phyloP scores from a whole-genome alignment of 2,797 vertebrate species.

The Geotrypetes seraphini region DNA sequence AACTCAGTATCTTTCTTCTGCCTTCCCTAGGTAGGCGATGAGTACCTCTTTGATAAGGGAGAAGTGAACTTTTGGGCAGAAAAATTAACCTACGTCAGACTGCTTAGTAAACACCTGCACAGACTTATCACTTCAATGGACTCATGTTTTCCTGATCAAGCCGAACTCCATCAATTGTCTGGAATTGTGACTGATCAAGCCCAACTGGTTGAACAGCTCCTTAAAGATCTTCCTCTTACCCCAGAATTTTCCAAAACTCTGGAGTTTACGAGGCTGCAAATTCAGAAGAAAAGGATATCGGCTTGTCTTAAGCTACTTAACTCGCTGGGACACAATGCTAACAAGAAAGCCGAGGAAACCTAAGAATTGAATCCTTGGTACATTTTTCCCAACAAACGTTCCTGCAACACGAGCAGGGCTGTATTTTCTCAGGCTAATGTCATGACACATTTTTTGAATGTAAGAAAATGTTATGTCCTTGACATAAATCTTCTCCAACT shows the following conservation, averaged over 20 bases:
- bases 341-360: background rate
- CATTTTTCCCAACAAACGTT: background rate
- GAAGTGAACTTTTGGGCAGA: conserved; percentile 90
- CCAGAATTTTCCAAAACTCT: conserved; percentile 70
- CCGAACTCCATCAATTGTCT: conserved; percentile 32
- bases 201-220: conserved; percentile 28
- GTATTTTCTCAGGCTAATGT: background rate
- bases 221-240: conserved; percentile 53
- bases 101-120: conserved; percentile 62
- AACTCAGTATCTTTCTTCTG: conserved; percentile 7
- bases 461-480: background rate
- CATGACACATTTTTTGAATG: background rate
- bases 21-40: conserved; percentile 67
- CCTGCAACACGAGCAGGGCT: background rate
- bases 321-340: conserved; percentile 23
- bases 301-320: conserved; percentile 56
- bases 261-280: conserved; percentile 61
- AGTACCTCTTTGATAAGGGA: conserved; percentile 84
- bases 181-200: conserved; percentile 37
- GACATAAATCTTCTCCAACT: background rate
- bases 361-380: background rate
- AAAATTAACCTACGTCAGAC: conserved; percentile 61
- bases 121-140: conserved; percentile 19
- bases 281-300: conserved; percentile 55
- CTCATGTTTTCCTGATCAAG: background rate